Evolutionary conservation across 2,797 vertebrate species (phyloP).

Genomic region (Melanotaenia trifasciata): DNA sequence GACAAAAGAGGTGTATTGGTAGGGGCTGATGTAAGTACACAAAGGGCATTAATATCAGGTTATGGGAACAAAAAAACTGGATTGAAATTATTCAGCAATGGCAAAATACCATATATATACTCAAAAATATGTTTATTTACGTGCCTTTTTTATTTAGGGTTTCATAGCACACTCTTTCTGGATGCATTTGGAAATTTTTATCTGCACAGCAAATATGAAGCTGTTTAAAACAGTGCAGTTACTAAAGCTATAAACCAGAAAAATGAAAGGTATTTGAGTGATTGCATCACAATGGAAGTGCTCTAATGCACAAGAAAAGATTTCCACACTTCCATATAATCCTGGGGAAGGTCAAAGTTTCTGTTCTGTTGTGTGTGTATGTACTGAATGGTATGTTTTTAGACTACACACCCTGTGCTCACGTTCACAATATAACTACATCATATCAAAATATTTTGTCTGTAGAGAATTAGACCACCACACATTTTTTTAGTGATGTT

Average conservation of each 20-base stretch:
- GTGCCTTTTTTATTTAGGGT: neutral
- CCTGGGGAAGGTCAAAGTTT: neutral
- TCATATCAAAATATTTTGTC: neutral
- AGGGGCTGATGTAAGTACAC: neutral
- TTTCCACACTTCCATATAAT: neutral
- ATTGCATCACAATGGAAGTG: neutral
- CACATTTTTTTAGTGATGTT: too few relatives aligned
- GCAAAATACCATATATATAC: neutral
- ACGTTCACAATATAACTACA: neutral
- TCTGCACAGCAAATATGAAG: neutral
- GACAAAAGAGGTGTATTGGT: neutral
- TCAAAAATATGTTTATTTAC: neutral
- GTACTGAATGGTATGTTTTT: neutral
- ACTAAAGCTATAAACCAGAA: too few relatives aligned
- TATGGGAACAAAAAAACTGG: neutral
- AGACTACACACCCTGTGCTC: neutral
- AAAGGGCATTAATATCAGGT: neutral
- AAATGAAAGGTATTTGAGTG: neutral
- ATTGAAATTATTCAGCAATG: neutral
- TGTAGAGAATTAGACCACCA: neutral
- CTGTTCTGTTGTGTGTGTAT: neutral
- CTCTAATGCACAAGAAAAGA: neutral
- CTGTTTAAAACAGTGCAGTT: neutral
- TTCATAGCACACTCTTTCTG: neutral
- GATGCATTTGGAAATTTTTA: neutral